These are phyloP conservation scores for Calameuta pallipes DNA, from an alignment of 2,888 invertebrate genomes.

Conservation along the genomic window DNA sequence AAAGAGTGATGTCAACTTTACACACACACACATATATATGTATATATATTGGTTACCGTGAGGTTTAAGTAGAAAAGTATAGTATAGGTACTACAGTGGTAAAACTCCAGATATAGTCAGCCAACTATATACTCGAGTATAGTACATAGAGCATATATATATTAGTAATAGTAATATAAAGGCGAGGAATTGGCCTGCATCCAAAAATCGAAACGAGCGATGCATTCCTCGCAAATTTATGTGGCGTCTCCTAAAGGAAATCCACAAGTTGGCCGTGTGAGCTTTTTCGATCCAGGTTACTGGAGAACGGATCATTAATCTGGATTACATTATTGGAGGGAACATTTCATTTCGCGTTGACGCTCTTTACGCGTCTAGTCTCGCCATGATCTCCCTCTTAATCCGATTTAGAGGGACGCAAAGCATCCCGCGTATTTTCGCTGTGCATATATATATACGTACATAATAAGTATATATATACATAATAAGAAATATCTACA, in stretches of 20 bases:
- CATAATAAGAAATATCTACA: background rate
- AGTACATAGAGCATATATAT: background rate
- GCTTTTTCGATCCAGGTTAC: constrained; percentile 26
- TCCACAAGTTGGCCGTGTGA: background rate
- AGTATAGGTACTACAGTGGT: background rate
- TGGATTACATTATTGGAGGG: constrained; percentile 27
- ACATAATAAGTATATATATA: background rate
- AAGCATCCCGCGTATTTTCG: background rate
- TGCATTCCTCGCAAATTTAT: background rate
- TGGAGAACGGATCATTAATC: constrained; percentile 27
- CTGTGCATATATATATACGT: background rate
- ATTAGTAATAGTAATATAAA: background rate
- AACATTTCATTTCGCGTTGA: constrained; percentile 24
- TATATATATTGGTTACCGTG: background rate
- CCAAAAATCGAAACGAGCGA: constrained; percentile 23
- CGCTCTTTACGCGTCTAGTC: background rate
- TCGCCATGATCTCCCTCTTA: background rate
- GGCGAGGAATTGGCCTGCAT: constrained; percentile 16
- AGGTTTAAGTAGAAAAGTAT: background rate
- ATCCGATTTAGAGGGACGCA: background rate
- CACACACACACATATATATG: background rate
- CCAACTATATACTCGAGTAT: background rate
- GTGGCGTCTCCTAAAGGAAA: background rate
- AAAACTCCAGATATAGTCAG: background rate
- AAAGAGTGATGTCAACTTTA: background rate